A percentile compares a stretch with the other conserved stretches of the same genome.
phyloP scores from a whole-genome alignment of 2,797 vertebrate species.

The Gorsachius magnificus region DNA sequence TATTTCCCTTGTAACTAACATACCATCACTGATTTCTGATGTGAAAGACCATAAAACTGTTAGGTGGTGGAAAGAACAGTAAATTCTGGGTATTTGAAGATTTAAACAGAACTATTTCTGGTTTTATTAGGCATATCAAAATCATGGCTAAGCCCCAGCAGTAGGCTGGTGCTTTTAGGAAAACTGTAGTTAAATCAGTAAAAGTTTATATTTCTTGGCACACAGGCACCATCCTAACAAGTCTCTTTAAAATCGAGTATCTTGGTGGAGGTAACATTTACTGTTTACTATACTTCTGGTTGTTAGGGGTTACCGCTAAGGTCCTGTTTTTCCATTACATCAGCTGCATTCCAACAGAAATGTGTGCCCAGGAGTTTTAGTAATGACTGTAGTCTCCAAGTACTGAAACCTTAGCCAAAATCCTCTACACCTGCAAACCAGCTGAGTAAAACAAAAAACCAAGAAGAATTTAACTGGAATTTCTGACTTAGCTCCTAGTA shows the following conservation, averaged over 20 bases:
- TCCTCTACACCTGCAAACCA: conserved; percentile 71
- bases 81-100: conserved; percentile 63
- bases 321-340: conserved; percentile 77
- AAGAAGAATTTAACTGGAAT: conserved; percentile 66
- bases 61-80: conserved; percentile 55
- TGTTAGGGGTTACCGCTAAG: conserved; percentile 73
- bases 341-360: conserved; percentile 73
- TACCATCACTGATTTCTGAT: conserved; percentile 20
- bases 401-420: conserved; percentile 60
- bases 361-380: conserved; percentile 66
- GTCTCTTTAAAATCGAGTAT: conserved; percentile 63
- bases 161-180: conserved; percentile 61
- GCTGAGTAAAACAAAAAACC: conserved; percentile 66
- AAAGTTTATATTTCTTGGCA: conserved; percentile 76
- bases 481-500: conserved; percentile 65
- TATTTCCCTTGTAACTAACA: conserved; percentile 35
- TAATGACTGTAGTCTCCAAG: conserved; percentile 63
- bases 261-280: conserved; percentile 70
- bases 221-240: conserved; percentile 61
- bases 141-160: conserved; percentile 60
- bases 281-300: conserved; percentile 75
- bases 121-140: conserved; percentile 60
- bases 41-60: conserved; percentile 27
- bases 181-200: conserved; percentile 63
- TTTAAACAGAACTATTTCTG: conserved; percentile 65